A percentile compares a stretch with the other conserved stretches of the same genome.
Conservation (phyloP, 2,797 vertebrate species). For the Vireo griseus region DNA sequence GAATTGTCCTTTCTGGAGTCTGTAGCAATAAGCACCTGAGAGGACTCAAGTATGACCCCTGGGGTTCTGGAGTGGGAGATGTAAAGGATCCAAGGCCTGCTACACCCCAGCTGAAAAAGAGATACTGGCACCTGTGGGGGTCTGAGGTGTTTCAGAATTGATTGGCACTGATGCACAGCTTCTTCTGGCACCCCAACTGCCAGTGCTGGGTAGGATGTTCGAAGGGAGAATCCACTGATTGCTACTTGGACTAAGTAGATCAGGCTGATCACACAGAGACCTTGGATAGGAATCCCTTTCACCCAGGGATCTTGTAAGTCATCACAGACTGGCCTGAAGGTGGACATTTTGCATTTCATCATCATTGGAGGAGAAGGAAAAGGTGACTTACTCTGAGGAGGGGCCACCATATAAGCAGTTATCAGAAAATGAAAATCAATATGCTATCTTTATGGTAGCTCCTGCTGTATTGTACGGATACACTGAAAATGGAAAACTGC, state of each 20-base stretch:
- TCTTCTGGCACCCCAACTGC: not conserved
- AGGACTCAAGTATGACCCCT: not conserved
- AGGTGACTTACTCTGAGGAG: not conserved
- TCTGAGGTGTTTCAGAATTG: not conserved
- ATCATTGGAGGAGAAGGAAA: not conserved
- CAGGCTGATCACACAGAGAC: not conserved
- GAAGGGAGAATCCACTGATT: not conserved
- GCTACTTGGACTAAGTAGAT: not conserved
- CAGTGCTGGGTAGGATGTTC: not conserved
- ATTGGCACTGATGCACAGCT: not conserved
- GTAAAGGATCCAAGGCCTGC: not conserved
- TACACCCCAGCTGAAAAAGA: not conserved
- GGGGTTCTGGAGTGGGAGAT: too few species aligned
- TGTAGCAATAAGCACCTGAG: not conserved
- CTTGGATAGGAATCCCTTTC: not conserved
- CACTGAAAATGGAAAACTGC: not conserved
- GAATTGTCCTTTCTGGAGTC: not conserved
- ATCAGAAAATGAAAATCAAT: not conserved
- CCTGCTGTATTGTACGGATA: not conserved
- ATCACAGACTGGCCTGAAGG: rapidly evolving
- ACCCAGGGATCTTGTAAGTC: not conserved
- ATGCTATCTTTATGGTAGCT: not conserved
- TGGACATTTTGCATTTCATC: not conserved
- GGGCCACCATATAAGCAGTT: not conserved
- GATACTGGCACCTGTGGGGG: not conserved